Evolutionary conservation across 2,888 invertebrate genomes (phyloP).

Genomic region (Cryptosula pallasiana): DNA sequence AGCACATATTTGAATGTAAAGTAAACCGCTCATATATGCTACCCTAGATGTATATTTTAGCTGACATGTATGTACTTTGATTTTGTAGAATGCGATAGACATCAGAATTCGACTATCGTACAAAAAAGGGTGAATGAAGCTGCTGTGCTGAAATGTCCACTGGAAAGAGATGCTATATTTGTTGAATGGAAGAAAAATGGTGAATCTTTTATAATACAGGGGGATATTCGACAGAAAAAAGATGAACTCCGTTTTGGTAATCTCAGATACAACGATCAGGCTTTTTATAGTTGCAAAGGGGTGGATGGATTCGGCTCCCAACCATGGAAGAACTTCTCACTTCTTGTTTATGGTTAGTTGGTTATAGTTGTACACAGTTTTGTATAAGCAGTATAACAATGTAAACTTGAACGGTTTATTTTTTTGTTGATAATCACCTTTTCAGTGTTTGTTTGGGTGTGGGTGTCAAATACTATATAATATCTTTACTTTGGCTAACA

Average conservation of each 20-base stretch:
- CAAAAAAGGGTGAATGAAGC: background rate
- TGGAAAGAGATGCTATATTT: background rate
- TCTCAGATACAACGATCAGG: background rate
- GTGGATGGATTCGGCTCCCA: background rate
- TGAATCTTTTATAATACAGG: background rate
- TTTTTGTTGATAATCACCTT: too few relatives aligned
- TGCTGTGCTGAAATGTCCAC: background rate
- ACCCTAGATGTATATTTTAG: too few relatives aligned
- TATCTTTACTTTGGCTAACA: too few relatives aligned
- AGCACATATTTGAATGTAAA: too few relatives aligned
- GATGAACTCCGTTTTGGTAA: background rate
- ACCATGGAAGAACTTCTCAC: background rate
- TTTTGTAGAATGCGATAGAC: background rate
- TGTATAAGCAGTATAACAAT: too few relatives aligned
- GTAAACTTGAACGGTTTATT: too few relatives aligned
- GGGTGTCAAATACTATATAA: too few relatives aligned
- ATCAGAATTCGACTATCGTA: background rate
- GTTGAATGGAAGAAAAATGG: background rate
- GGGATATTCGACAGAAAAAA: background rate
- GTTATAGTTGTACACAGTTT: too few relatives aligned
- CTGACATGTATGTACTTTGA: too few relatives aligned
- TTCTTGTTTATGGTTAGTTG: constrained; percentile 17
- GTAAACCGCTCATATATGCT: too few relatives aligned
- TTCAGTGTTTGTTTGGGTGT: too few relatives aligned
- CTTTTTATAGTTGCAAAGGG: background rate